Percentiles rank a stretch among this genome's conserved stretches.
Evolutionary conservation across 2,888 invertebrate species (phyloP).

Genomic region (Helobdella robusta): DNA sequence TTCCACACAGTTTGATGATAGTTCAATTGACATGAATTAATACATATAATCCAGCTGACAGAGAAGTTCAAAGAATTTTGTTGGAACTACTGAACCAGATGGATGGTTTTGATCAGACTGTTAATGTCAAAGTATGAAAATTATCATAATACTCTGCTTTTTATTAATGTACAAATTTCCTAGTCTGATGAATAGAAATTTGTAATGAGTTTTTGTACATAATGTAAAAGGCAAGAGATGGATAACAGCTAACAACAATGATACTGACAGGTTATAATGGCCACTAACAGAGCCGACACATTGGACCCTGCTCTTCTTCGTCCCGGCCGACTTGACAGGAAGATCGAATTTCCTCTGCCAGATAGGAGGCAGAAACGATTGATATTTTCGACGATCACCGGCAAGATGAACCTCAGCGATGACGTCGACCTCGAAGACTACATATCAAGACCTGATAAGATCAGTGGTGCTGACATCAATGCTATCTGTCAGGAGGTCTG

Average conservation of each 20-base stretch:
- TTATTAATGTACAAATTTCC: too few relatives aligned
- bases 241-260: too few relatives aligned
- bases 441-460: slow-evolving; percentile 93
- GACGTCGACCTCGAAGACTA: slow-evolving; percentile 98
- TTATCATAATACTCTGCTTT: too few relatives aligned
- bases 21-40: too few relatives aligned
- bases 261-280: slow-evolving; percentile 72
- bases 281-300: slow-evolving; percentile 92
- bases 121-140: slow-evolving; percentile 95
- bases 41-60: slow-evolving; percentile 60
- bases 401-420: slow-evolving; percentile 61
- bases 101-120: slow-evolving; percentile 99
- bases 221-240: too few relatives aligned
- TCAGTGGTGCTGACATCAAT: slow-evolving; percentile 97
- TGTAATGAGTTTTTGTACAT: too few relatives aligned
- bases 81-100: slow-evolving; percentile 95
- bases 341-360: slow-evolving; percentile 96
- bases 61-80: slow-evolving; percentile 94
- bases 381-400: slow-evolving; percentile 93
- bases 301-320: slow-evolving; percentile 90
- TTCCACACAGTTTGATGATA: too few relatives aligned
- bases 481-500: slow-evolving; percentile 90
- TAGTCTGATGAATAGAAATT: too few relatives aligned
- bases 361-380: slow-evolving; percentile 81
- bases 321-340: slow-evolving; percentile 90